Conservation (phyloP, 2,113 vertebrate genomes). For the Myiopsitta monachus region DNA sequence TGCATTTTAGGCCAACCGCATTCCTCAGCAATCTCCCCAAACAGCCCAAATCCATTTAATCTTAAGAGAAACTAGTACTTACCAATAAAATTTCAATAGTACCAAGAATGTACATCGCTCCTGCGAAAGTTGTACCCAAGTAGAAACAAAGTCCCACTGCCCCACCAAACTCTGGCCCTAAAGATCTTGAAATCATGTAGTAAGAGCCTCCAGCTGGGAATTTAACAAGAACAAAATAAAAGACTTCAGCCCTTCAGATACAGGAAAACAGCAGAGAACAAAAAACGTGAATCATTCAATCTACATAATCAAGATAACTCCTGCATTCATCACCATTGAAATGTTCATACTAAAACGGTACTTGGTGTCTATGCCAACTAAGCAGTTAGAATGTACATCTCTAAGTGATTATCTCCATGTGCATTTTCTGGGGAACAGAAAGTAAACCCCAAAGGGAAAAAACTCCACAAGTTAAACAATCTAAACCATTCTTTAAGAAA, state of each 20-base stretch:
- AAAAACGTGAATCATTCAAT: not conserved
- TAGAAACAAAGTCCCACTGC: slow-evolving; percentile 99
- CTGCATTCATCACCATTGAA: not conserved
- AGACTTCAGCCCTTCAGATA: not conserved
- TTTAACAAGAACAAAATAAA: not conserved
- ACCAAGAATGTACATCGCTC: slow-evolving; percentile 98
- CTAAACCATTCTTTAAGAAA: not conserved
- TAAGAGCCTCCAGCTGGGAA: slow-evolving; percentile 93
- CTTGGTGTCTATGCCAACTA: not conserved
- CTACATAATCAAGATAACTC: not conserved
- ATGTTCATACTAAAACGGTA: not conserved
- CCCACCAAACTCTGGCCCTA: slow-evolving; percentile 97
- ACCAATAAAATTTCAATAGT: slow-evolving; percentile 98
- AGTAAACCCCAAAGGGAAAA: not conserved
- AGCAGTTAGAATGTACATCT: not conserved
- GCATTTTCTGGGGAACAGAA: not conserved
- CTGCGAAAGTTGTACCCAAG: slow-evolving; percentile 94
- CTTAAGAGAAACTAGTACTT: slow-evolving; percentile 57
- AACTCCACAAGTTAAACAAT: not conserved
- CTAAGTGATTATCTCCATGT: not conserved
- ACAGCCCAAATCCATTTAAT: not conserved
- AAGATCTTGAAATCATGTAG: slow-evolving; percentile 97
- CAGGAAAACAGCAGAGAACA: not conserved
- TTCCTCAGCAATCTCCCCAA: not conserved
- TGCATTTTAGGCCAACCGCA: not conserved